Base-by-base conservation (phyloP, 2,888 invertebrate genomes). In the Cyclophora albipunctata region DNA sequence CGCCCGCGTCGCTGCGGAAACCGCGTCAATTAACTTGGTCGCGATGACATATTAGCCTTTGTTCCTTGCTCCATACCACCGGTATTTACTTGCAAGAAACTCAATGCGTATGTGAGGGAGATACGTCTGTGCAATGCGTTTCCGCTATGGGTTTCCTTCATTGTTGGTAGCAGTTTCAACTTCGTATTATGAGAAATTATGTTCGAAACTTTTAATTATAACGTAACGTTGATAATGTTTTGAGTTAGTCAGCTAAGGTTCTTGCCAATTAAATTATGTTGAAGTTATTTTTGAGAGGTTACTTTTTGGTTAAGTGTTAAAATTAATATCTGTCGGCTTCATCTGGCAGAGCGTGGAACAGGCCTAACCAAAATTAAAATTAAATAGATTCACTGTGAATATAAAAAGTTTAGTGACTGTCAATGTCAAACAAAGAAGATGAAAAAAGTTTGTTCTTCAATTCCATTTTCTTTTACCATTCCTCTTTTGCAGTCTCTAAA, bases 341-440 rank as follows among this genome's bases (percentile, higher is more conserved):
- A 79, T 75, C 77, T 75, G 77, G 75, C 83, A 80, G 79, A 75
- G 78, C 72, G 75, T 81, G 79, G 78, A 78, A 75, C 76, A 44
- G 67, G 69, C 64, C 67, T 64, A 74, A 82, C 81, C 81, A 81
- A 80, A 79, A 75, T 77, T 75, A 73, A 83, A 87, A 87, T 87
- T 84, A 84, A 88, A 85, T 84, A 87, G 82, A 86, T 80, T 78
- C 78, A 75, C 79, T 75, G 80, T 69, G 78, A 84, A 82, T 84
- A 85, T 81, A 84, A 76, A 83, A 88, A 86, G 79, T 84, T 85
- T 84, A 78, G 79, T 82, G 75, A 80, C 84, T 84, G 85, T 85
- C 86, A 87, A 85, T 86, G 86, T 87, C 87, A 88, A 86, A 86
- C 81, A 86, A 87, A 87, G 87, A 84, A 88, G 86, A 87, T 88